phyloP scores from a whole-genome alignment of 2,888 invertebrate genomes.

The Eledona agricola region DNA sequence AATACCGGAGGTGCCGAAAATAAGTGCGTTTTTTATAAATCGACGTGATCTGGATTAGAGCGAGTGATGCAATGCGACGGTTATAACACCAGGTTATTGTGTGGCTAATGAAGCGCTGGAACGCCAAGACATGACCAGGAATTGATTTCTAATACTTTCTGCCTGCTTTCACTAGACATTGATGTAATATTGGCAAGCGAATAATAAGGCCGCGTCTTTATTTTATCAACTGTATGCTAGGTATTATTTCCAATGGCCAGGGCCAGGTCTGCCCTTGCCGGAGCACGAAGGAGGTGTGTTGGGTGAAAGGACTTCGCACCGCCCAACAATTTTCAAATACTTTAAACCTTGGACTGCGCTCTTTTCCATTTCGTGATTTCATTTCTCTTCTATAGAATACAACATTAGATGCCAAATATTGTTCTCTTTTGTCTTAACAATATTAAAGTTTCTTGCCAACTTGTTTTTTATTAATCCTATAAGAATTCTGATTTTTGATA shows the following conservation, averaged over 20 bases:
- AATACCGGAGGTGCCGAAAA: constrained; percentile 10
- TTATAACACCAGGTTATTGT: constrained; percentile 33
- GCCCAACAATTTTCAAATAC: too few species aligned
- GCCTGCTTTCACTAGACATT: constrained; percentile 38
- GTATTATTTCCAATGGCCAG: not conserved
- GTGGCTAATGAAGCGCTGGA: constrained; percentile 35
- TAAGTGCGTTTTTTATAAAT: not conserved
- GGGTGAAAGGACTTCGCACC: too few species aligned
- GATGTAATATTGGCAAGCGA: constrained; percentile 32
- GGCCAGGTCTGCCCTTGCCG: too few species aligned
- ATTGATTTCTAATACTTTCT: constrained; percentile 44
- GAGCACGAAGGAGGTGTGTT: too few species aligned
- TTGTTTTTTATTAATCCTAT: too few species aligned
- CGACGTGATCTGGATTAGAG: constrained; percentile 15
- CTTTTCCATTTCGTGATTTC: too few species aligned
- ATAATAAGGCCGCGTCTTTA: constrained; percentile 10
- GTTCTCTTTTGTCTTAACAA: too few species aligned
- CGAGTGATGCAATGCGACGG: constrained; percentile 28
- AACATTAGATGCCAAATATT: too few species aligned
- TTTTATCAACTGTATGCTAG: not conserved
- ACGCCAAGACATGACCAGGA: constrained; percentile 38
- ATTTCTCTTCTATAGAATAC: too few species aligned
- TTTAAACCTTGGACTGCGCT: too few species aligned
- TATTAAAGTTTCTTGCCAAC: too few species aligned
- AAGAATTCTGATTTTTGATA: too few species aligned